Conservation (phyloP, 2,797 vertebrate species). For the Setipinna tenuifilis region DNA sequence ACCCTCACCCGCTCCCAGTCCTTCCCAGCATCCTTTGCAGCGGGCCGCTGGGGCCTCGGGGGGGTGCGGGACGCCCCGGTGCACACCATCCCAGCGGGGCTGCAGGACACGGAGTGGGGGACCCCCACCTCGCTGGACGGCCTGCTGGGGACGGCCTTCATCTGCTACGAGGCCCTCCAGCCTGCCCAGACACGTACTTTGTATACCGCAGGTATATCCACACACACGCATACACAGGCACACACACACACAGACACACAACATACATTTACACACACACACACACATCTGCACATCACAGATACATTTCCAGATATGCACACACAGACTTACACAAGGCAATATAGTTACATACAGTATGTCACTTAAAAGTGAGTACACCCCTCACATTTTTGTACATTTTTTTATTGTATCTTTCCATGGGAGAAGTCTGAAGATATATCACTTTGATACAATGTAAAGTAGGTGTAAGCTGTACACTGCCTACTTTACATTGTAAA, state of each 20-base stretch:
- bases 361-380: too few species aligned
- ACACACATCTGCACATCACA: background rate
- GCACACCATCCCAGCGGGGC: slow-evolving; percentile 86
- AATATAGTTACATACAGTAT: too few species aligned
- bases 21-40: slow-evolving; percentile 83
- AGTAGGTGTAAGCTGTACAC: too few species aligned
- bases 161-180: slow-evolving; percentile 92
- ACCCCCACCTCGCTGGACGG: slow-evolving; percentile 92
- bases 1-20: slow-evolving; percentile 88
- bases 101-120: slow-evolving; percentile 95
- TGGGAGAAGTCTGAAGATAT: too few species aligned
- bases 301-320: background rate
- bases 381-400: too few species aligned
- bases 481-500: too few species aligned
- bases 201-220: slow-evolving; percentile 75
- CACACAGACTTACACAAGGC: background rate
- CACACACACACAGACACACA: background rate
- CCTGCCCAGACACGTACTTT: slow-evolving; percentile 76
- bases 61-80: slow-evolving; percentile 72
- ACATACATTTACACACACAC: background rate
- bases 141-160: slow-evolving; percentile 88
- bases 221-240: background rate
- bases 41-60: slow-evolving; percentile 62
- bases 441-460: too few species aligned
- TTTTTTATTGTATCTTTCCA: too few species aligned